phyloP scores from a whole-genome alignment of 1,140 invertebrate species.

The Leptopilina boulardi region DNA sequence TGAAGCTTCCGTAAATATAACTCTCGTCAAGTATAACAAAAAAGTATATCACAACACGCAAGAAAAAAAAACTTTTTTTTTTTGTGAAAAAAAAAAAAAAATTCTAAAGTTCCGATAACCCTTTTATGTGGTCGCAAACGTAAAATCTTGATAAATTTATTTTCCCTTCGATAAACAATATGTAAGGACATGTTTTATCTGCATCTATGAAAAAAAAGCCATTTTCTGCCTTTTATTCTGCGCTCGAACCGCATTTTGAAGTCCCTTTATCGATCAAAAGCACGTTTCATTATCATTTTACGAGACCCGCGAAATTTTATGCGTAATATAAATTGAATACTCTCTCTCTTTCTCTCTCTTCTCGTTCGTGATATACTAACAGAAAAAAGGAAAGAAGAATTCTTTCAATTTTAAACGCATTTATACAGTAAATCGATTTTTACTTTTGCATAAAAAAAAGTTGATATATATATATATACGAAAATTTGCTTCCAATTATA shows the following conservation, averaged over 20 bases:
- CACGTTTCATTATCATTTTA: constrained; percentile 24
- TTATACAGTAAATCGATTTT: not conserved
- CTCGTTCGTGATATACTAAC: not conserved
- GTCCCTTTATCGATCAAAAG: constrained; percentile 10
- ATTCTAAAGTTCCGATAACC: not conserved
- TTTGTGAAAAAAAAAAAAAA: not conserved
- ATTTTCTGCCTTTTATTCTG: not conserved
- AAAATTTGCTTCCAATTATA: no score
- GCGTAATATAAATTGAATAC: constrained; percentile 15
- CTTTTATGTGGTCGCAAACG: not conserved
- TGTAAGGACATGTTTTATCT: constrained; percentile 22
- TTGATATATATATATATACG: not conserved
- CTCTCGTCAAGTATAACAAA: not conserved
- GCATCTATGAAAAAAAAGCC: constrained; percentile 7
- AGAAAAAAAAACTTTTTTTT: not conserved
- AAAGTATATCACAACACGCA: constrained; percentile 16
- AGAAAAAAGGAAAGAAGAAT: not conserved
- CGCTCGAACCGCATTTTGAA: not conserved
- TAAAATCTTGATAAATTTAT: constrained; percentile 22
- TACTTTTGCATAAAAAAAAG: not conserved
- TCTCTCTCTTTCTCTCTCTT: not conserved
- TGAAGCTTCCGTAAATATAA: constrained; percentile 33
- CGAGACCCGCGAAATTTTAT: not conserved
- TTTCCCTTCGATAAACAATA: constrained; percentile 28
- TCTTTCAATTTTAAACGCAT: no score